A percentile compares a stretch with the other conserved stretches of the same genome.
Evolutionary conservation across 2,888 invertebrate species (phyloP).

Genomic region (Criorhina ranunculi): DNA sequence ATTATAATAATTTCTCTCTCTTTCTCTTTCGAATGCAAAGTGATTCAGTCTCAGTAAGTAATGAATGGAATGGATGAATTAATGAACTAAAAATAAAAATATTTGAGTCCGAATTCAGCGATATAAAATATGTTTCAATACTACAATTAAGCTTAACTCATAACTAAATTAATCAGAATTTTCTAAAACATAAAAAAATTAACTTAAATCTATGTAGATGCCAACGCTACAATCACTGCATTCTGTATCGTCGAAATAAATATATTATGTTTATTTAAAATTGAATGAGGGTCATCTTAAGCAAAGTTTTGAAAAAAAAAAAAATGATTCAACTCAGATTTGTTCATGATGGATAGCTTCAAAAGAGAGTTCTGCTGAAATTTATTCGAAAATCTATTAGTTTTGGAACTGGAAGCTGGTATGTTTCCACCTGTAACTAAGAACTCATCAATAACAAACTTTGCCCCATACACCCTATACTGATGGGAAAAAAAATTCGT

Average conservation of each 20-base stretch:
- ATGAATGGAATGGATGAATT: conserved; percentile 63
- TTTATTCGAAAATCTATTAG: no score
- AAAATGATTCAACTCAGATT: no score
- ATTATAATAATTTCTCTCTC: conserved; percentile 36
- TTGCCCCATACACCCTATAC: not conserved
- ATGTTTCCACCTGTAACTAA: no score
- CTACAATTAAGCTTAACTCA: not conserved
- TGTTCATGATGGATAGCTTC: no score
- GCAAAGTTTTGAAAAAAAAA: no score
- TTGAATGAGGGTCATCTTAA: not conserved
- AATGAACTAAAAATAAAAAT: conserved; percentile 44
- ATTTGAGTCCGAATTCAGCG: not conserved
- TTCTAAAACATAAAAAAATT: not conserved
- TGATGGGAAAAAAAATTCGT: not conserved
- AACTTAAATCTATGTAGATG: not conserved
- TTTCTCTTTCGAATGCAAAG: conserved; percentile 62
- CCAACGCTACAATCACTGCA: not conserved
- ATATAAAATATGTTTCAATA: not conserved
- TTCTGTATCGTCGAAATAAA: not conserved
- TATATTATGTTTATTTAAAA: not conserved
- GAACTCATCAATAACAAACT: no score
- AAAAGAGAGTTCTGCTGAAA: no score
- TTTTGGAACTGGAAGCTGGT: no score
- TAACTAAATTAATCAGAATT: conserved; percentile 1
- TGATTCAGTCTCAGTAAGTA: conserved; percentile 69